These are phyloP conservation scores for Danaus chrysippus DNA, from an alignment of 2,888 invertebrate species.

Conservation along the genomic window DNA sequence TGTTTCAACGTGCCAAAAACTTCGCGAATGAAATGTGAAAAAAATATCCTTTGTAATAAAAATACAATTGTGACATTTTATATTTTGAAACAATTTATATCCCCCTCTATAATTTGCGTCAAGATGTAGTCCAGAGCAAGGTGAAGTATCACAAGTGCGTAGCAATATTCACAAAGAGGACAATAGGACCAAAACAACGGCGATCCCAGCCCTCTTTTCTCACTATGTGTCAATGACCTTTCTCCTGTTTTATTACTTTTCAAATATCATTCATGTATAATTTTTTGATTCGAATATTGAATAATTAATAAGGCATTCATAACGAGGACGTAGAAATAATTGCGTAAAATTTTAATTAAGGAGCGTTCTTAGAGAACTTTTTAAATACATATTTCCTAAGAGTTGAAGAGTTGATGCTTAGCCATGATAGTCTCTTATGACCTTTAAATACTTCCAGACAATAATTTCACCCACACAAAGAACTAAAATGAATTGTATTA, in stretches of 20 bases:
- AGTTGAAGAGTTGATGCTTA: neutral
- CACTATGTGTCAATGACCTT: slow-evolving; percentile 53
- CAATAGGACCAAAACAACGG: slow-evolving; percentile 53
- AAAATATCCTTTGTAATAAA: neutral
- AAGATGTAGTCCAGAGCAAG: slow-evolving; percentile 44
- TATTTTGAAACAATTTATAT: slow-evolving; percentile 22
- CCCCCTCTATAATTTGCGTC: slow-evolving; percentile 45
- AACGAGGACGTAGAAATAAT: no score
- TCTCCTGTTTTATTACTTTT: slow-evolving; percentile 15
- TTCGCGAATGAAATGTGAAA: neutral
- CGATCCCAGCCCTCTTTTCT: slow-evolving; percentile 48
- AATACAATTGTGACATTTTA: slow-evolving; percentile 9
- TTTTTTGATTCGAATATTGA: neutral
- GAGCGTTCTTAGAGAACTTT: no score
- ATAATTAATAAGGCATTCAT: no score
- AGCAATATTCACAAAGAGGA: slow-evolving; percentile 56
- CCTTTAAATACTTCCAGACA: slow-evolving; percentile 29
- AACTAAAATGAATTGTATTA: slow-evolving; percentile 51
- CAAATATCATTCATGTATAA: neutral
- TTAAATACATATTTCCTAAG: neutral
- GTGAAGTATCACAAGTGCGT: slow-evolving; percentile 63
- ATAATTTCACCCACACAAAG: slow-evolving; percentile 27
- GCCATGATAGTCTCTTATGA: slow-evolving; percentile 15
- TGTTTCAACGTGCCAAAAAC: neutral
- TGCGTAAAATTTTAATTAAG: no score